Conservation (phyloP, 2,113 vertebrate species). For the Barbus barbus region DNA sequence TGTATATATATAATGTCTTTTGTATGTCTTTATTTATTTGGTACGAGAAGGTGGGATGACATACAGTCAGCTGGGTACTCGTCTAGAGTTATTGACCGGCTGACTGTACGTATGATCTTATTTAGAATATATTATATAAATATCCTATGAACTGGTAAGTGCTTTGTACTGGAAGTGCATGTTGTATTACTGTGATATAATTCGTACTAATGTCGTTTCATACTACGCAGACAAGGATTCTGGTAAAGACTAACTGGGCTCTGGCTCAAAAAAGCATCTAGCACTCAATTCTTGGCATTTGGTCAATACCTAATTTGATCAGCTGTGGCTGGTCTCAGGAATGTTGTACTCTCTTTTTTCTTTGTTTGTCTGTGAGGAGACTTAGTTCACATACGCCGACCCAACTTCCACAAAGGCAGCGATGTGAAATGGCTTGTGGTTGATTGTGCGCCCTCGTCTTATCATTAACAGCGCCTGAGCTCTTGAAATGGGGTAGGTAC, state of each 20-base stretch:
- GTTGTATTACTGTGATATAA: conserved; percentile 11
- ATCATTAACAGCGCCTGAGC: conserved; percentile 33
- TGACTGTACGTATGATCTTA: background rate
- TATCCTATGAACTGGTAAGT: conserved; percentile 4
- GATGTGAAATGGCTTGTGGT: conserved; percentile 46
- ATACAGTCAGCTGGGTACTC: conserved; percentile 2
- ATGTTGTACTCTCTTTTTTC: background rate
- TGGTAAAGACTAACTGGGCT: conserved; percentile 32
- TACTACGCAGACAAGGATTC: conserved; percentile 5
- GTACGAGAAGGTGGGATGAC: background rate
- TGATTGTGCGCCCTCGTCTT: conserved; percentile 43
- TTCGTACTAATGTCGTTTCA: conserved; percentile 21
- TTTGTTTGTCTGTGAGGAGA: conserved; percentile 14
- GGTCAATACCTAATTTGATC: conserved; percentile 41
- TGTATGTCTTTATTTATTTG: background rate
- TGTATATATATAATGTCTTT: background rate
- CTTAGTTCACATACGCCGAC: conserved; percentile 37
- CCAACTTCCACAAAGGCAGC: conserved; percentile 46
- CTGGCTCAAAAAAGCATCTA: conserved; percentile 33
- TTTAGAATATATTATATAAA: background rate
- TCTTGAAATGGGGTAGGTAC: conserved; percentile 49
- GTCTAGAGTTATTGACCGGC: background rate
- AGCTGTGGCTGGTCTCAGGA: conserved; percentile 21
- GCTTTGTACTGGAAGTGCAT: background rate
- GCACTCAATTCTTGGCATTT: conserved; percentile 27